Evolutionary conservation across 2,888 invertebrate genomes (phyloP).

Genomic region (Drosophila limbata): DNA sequence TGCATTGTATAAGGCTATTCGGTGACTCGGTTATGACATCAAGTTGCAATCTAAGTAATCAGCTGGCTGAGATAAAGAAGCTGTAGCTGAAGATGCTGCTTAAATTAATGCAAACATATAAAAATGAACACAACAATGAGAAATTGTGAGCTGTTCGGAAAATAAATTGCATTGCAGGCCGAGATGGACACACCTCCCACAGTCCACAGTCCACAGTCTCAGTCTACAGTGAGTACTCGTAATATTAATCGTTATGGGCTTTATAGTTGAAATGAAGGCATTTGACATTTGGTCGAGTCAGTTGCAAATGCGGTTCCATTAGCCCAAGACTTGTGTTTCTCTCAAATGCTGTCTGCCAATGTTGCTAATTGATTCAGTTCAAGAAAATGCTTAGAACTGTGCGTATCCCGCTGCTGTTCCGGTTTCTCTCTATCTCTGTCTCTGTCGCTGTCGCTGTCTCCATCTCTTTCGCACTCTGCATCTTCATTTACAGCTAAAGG

Average conservation of each 20-base stretch:
- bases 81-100: slow-evolving; percentile 2
- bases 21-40: not conserved
- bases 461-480: not conserved
- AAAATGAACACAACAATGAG: slow-evolving; percentile 35
- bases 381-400: slow-evolving; percentile 23
- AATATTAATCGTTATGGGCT: slow-evolving; percentile 44
- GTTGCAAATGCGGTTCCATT: slow-evolving; percentile 55
- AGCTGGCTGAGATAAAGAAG: not conserved
- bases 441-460: not conserved
- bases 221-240: slow-evolving; percentile 1
- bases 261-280: slow-evolving; percentile 36
- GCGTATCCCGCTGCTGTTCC: slow-evolving; percentile 61
- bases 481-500: slow-evolving; percentile 47
- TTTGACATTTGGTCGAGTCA: slow-evolving; percentile 46
- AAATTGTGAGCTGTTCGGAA: slow-evolving; percentile 29
- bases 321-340: slow-evolving; percentile 26
- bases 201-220: not conserved
- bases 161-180: slow-evolving; percentile 36
- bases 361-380: slow-evolving; percentile 63
- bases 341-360: not conserved
- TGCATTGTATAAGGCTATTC: not conserved
- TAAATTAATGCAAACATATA: slow-evolving; percentile 29
- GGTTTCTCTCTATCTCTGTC: slow-evolving; percentile 34
- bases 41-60: not conserved
- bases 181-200: slow-evolving; percentile 60